A percentile compares a stretch with the other conserved stretches of the same genome.
These are phyloP conservation scores for Beroe ovata DNA, from an alignment of 37 sponge, comb jelly and placozoan genomes.

Conservation along the genomic window DNA sequence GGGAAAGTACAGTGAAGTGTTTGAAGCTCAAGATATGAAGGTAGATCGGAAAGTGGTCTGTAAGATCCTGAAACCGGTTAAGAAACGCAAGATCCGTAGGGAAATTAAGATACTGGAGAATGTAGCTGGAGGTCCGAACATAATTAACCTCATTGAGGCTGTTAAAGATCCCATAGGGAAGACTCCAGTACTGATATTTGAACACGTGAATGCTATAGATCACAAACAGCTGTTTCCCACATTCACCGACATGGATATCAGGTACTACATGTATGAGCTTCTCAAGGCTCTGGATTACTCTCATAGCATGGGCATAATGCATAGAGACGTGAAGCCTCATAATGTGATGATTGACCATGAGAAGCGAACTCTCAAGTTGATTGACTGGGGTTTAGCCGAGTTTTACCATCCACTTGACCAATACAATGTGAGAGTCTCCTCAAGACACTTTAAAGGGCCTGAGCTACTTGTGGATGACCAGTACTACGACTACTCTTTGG, in stretches of 20 bases:
- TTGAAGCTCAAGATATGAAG: slow-evolving; percentile 56
- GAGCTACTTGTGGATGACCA: slow-evolving; percentile 54
- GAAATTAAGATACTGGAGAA: slow-evolving; percentile 54
- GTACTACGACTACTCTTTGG: slow-evolving; percentile 63
- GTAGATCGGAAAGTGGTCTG: slow-evolving; percentile 31
- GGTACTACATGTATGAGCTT: slow-evolving; percentile 49
- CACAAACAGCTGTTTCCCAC: slow-evolving; percentile 60
- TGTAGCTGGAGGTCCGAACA: slow-evolving; percentile 18
- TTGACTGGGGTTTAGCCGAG: slow-evolving; percentile 64
- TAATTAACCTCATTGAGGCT: slow-evolving; percentile 29
- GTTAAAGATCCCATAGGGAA: slow-evolving; percentile 49
- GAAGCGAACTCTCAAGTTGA: slow-evolving; percentile 59
- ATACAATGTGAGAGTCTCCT: slow-evolving; percentile 58
- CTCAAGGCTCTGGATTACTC: slow-evolving; percentile 47
- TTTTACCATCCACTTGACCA: slow-evolving; percentile 63
- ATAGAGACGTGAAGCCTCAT: slow-evolving; percentile 54
- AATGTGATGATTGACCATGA: slow-evolving; percentile 58
- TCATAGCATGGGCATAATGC: slow-evolving; percentile 62
- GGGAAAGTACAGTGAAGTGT: slow-evolving; percentile 62
- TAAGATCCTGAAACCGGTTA: slow-evolving; percentile 55
- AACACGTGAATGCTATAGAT: slow-evolving; percentile 41
- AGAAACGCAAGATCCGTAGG: slow-evolving; percentile 36
- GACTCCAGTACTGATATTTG: slow-evolving; percentile 42
- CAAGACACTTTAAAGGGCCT: slow-evolving; percentile 60
- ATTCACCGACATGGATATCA: slow-evolving; percentile 41